Evolutionary conservation across 2,888 invertebrate species (phyloP).

Genomic region (Hyles lineata): DNA sequence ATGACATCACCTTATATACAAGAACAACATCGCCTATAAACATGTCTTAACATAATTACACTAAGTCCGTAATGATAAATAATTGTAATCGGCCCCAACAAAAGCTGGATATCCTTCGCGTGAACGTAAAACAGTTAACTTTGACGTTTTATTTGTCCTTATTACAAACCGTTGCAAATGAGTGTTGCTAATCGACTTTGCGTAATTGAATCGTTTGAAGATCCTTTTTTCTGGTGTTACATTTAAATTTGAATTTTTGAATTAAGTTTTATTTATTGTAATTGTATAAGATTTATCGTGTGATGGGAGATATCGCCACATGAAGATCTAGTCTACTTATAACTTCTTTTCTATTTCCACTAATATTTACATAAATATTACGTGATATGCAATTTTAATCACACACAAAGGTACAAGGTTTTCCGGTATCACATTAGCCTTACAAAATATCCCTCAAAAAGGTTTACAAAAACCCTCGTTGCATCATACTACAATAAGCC

Average conservation of each 20-base stretch:
- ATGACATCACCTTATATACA: neutral
- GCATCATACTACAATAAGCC: neutral
- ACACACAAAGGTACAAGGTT: neutral
- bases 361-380: no score
- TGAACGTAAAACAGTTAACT: neutral
- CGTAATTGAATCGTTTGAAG: constrained; percentile 5
- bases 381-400: no score
- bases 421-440: neutral
- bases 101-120: neutral
- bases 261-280: neutral
- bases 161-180: neutral
- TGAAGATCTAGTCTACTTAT: no score
- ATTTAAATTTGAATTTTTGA: neutral
- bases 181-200: constrained; percentile 2
- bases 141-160: neutral
- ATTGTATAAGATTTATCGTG: neutral
- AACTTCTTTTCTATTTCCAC: no score
- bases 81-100: neutral
- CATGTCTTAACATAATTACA: neutral
- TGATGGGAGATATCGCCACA: no score
- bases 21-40: neutral
- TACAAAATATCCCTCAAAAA: neutral
- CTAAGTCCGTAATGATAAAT: neutral
- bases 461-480: neutral
- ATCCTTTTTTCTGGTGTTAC: neutral